Evolutionary conservation across 2,888 invertebrate species (phyloP).

Genomic region (Eurytoma californica): DNA sequence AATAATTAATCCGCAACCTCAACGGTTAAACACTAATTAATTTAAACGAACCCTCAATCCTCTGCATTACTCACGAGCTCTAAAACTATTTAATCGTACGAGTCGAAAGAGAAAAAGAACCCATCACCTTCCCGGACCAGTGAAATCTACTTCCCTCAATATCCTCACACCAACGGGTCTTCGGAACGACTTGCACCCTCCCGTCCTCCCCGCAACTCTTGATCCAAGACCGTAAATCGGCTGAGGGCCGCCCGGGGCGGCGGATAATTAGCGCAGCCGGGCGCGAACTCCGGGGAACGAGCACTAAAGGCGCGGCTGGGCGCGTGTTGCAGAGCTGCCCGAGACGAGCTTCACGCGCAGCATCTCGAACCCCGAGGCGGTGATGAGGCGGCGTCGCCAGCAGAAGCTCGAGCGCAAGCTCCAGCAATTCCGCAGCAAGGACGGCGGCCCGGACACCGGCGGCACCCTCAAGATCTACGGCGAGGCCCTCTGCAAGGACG

Average conservation of each 20-base stretch:
- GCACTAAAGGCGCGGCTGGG: background rate
- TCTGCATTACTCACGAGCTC: too few species aligned
- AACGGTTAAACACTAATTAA: too few species aligned
- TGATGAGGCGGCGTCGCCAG: slow-evolving; percentile 97
- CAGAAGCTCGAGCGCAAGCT: slow-evolving; percentile 97
- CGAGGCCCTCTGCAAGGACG: slow-evolving; percentile 95
- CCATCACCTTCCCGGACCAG: too few species aligned
- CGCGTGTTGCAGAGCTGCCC: slow-evolving; percentile 85
- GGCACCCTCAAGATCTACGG: slow-evolving; percentile 97
- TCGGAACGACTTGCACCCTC: background rate
- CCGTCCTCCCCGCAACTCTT: background rate
- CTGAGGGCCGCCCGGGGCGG: too few species aligned
- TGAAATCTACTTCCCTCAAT: too few species aligned
- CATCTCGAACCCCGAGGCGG: slow-evolving; percentile 99
- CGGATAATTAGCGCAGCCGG: background rate
- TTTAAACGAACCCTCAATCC: too few species aligned
- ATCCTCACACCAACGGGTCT: too few species aligned
- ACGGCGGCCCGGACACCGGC: slow-evolving; percentile 96
- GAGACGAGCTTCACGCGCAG: slow-evolving; percentile 99
- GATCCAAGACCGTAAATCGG: background rate
- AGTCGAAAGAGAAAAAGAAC: too few species aligned
- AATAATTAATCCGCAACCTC: too few species aligned
- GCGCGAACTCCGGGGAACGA: background rate
- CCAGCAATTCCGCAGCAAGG: slow-evolving; percentile 95
- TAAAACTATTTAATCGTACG: too few species aligned